Evolutionary conservation across 2,888 invertebrate genomes (phyloP), one percentile per base, ranked within the genome.

Genomic region (Macroteleia sp.): DNA sequence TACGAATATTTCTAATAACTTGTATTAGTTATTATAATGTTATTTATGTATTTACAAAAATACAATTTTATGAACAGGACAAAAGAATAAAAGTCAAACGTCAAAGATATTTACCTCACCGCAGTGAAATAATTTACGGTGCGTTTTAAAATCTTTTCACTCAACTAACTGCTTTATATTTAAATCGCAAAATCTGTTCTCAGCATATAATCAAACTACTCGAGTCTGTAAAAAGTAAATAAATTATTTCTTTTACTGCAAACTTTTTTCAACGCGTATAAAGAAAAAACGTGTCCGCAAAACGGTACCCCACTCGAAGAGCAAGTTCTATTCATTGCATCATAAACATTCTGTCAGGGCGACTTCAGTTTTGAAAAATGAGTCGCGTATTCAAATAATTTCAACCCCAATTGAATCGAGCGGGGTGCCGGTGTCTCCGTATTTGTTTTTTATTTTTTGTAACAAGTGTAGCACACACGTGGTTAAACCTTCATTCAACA

Each of bases 371-470:
- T 50, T 79, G 74, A 79, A 70, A 79, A 75, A 75, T 75, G 78
- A 79, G 54, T 61, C 61, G 46, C 48, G 71, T 66, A 79, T 75
- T 79, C 75, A 71, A 79, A 78, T 90, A 87, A 87, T 89, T 87
- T 87, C 87, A 89, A 89, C 88, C 89, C 87, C 89, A 88, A 89
- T 89, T 87, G 87, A 86, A 82, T 81, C 82, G 74, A 52, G 73
- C 77, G 30, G 66, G 73, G 69, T 74, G 78, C 71, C 64, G 50
- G 61, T 8, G 36, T 76, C 81, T 67, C 75, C 44, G 48, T 70
- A 42, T 71, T 70, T 74, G 62, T 57, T 77, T 66, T 76, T 73
- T 78, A 52, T 79, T 81, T 79, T 82, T 82, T 80, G 78, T 80
- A 82, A 85, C 86, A 88, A 87, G 86, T 86, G 86, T 85, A 85